Conservation (phyloP, 2,113 vertebrate genomes). For the Zingel zingel region DNA sequence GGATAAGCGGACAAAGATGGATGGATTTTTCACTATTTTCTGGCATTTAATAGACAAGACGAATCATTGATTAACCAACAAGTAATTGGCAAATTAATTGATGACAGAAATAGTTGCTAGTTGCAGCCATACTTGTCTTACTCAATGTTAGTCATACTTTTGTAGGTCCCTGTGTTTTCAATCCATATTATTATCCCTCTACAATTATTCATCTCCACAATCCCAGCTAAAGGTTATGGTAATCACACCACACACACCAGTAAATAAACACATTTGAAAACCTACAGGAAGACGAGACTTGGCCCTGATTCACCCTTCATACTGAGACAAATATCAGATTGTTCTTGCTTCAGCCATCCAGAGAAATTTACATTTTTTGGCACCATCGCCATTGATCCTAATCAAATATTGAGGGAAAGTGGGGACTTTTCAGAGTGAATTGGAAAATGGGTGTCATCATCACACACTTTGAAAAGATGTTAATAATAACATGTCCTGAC, state of each 20-base stretch:
- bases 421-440: neutral
- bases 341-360: neutral
- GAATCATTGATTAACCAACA: neutral
- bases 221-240: neutral
- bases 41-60: neutral
- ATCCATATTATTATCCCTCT: neutral
- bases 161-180: neutral
- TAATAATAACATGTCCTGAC: neutral
- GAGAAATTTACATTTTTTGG: conserved; percentile 6
- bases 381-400: neutral
- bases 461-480: neutral
- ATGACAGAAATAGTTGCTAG: neutral
- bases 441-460: neutral
- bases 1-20: no score
- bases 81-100: neutral
- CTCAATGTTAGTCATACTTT: neutral
- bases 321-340: conserved; percentile 1
- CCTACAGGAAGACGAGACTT: neutral
- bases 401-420: neutral
- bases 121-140: neutral
- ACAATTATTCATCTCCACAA: neutral
- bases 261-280: neutral
- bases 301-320: neutral
- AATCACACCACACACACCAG: neutral
- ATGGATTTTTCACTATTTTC: neutral